Evolutionary conservation across 2,888 invertebrate genomes (phyloP).

Genomic region (Euclidia mi): DNA sequence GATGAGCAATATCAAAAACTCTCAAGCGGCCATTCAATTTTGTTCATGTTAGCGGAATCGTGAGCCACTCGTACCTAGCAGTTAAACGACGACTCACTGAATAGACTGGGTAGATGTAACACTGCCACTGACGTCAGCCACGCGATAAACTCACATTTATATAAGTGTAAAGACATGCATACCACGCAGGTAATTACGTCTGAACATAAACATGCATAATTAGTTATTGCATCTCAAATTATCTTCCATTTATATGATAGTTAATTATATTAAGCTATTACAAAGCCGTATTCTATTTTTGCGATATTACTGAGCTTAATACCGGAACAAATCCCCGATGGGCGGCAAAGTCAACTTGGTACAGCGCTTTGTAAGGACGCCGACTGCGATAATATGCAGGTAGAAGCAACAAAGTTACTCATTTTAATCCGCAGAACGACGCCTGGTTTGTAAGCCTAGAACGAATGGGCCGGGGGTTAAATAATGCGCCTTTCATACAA

Average conservation of each 20-base stretch:
- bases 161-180: conserved; percentile 9
- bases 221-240: conserved; percentile 31
- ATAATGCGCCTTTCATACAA: conserved; percentile 56
- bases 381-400: conserved; percentile 59
- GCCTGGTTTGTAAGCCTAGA: conserved; percentile 69
- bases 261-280: conserved; percentile 47
- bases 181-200: background rate
- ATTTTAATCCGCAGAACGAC: conserved; percentile 79
- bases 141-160: conserved; percentile 7
- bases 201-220: conserved; percentile 18
- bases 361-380: conserved; percentile 37
- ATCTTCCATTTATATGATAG: conserved; percentile 41
- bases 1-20: conserved; percentile 14
- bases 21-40: conserved; percentile 17
- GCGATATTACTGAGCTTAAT: conserved; percentile 52
- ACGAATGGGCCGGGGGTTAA: conserved; percentile 67
- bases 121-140: conserved; percentile 8
- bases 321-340: conserved; percentile 57
- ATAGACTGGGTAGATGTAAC: conserved; percentile 6
- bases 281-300: conserved; percentile 39
- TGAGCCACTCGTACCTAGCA: conserved; percentile 5
- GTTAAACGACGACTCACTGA: conserved; percentile 6
- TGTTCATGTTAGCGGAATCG: conserved; percentile 12
- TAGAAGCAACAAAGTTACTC: conserved; percentile 74
- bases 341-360: conserved; percentile 35